phyloP scores from a whole-genome alignment of 2,888 invertebrate species.

The Tenthredo mesomela region DNA sequence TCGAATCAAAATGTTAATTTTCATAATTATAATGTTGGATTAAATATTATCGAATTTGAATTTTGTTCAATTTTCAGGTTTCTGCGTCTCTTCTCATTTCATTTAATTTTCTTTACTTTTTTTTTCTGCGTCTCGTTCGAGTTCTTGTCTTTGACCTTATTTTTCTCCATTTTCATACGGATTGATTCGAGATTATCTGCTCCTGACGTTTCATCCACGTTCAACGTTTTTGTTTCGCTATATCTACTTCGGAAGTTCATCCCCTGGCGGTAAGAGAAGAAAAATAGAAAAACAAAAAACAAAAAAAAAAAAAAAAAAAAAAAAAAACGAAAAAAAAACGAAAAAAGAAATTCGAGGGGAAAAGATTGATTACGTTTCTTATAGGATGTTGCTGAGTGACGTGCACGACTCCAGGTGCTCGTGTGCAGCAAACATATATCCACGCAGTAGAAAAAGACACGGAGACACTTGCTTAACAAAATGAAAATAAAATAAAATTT shows the following conservation, averaged over 20 bases:
- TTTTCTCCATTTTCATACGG: slow-evolving; percentile 3
- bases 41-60: background rate
- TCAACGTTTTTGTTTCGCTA: background rate
- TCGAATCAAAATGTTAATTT: background rate
- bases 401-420: background rate
- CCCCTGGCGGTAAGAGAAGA: slow-evolving; percentile 20
- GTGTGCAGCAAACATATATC: background rate
- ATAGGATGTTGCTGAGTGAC: slow-evolving; percentile 26
- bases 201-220: slow-evolving; percentile 18
- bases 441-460: background rate
- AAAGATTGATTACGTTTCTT: slow-evolving; percentile 27
- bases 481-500: background rate
- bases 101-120: background rate
- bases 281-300: slow-evolving; percentile 33
- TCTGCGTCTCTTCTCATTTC: background rate
- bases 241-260: slow-evolving; percentile 19
- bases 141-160: background rate
- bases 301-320: background rate
- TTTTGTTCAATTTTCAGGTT: background rate
- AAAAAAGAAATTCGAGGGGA: slow-evolving; percentile 11
- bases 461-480: background rate
- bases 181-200: slow-evolving; percentile 31
- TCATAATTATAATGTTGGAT: background rate
- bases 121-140: background rate
- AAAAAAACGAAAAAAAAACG: background rate